phyloP scores from a whole-genome alignment of 2,113 vertebrate species.

The Myanophis thanlyinensis region DNA sequence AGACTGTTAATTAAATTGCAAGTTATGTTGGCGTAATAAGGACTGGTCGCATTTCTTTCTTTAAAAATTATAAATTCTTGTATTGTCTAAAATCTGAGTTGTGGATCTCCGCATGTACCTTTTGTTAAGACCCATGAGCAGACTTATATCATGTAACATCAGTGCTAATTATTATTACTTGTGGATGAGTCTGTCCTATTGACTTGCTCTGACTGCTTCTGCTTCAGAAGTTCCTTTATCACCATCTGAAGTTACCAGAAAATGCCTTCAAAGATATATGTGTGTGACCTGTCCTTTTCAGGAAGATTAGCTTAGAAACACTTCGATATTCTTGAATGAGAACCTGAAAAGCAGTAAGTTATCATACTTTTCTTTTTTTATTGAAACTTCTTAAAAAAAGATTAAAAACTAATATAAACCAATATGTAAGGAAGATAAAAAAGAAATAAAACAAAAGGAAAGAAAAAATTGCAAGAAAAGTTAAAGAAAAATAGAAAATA shows the following conservation, averaged over 20 bases:
- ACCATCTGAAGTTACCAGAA: not conserved
- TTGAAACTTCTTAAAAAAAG: not conserved
- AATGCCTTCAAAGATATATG: not conserved
- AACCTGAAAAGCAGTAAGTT: not conserved
- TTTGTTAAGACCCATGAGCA: not conserved
- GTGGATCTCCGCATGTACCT: not conserved
- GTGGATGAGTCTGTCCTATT: not conserved
- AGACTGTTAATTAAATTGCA: not conserved
- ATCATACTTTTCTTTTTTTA: not conserved
- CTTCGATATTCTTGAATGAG: not conserved
- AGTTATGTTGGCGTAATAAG: not conserved
- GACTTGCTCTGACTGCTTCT: not conserved
- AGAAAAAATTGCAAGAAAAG: not conserved
- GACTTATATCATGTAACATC: not conserved
- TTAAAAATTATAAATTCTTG: not conserved
- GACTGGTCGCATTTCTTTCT: not conserved
- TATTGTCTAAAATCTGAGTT: not conserved
- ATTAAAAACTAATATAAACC: not conserved
- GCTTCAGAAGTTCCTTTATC: not conserved
- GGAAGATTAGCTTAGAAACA: not conserved
- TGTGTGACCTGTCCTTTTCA: not conserved
- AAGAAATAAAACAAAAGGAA: not conserved
- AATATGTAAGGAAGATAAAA: not conserved
- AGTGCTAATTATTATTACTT: not conserved
- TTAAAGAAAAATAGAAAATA: not conserved